Conservation (phyloP, 2,797 vertebrate species). For the Pampus argenteus region DNA sequence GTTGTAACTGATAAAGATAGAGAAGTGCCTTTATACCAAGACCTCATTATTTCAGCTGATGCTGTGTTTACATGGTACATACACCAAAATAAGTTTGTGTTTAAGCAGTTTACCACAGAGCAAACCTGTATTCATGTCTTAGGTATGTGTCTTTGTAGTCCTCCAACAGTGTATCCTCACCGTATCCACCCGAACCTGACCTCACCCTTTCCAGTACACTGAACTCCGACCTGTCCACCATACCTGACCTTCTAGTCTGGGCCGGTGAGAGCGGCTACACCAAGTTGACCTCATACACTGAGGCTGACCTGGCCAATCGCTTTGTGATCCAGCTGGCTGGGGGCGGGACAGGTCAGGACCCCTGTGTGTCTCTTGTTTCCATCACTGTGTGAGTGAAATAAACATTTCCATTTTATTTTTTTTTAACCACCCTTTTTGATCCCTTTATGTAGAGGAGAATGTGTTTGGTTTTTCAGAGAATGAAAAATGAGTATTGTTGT, state of each 20-base stretch:
- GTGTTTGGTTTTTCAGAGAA: neutral
- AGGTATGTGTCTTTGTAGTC: slow-evolving; percentile 68
- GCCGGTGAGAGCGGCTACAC: slow-evolving; percentile 71
- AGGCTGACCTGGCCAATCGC: slow-evolving; percentile 86
- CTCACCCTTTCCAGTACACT: slow-evolving; percentile 75
- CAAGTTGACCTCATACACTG: slow-evolving; percentile 84
- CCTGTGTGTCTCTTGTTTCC: slow-evolving; percentile 53
- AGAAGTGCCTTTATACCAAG: too few relatives aligned
- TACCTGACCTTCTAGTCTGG: slow-evolving; percentile 78
- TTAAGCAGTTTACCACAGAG: too few relatives aligned
- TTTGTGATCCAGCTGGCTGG: slow-evolving; percentile 81
- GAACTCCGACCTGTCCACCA: slow-evolving; percentile 71
- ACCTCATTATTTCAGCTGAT: too few relatives aligned
- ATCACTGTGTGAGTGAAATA: slow-evolving; percentile 40
- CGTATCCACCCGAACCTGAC: slow-evolving; percentile 73
- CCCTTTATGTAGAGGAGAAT: neutral
- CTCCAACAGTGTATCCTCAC: slow-evolving; percentile 81
- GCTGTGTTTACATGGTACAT: too few relatives aligned
- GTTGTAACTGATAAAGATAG: too few relatives aligned
- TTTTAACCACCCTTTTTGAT: neutral
- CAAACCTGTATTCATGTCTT: neutral
- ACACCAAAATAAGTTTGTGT: too few relatives aligned
- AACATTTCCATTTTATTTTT: slow-evolving; percentile 9
- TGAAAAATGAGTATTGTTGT: slow-evolving; percentile 4
- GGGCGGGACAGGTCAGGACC: slow-evolving; percentile 68